These are phyloP conservation scores for Enteromius mattozi DNA, from an alignment of 2,797 vertebrate species.

Conservation along the genomic window DNA sequence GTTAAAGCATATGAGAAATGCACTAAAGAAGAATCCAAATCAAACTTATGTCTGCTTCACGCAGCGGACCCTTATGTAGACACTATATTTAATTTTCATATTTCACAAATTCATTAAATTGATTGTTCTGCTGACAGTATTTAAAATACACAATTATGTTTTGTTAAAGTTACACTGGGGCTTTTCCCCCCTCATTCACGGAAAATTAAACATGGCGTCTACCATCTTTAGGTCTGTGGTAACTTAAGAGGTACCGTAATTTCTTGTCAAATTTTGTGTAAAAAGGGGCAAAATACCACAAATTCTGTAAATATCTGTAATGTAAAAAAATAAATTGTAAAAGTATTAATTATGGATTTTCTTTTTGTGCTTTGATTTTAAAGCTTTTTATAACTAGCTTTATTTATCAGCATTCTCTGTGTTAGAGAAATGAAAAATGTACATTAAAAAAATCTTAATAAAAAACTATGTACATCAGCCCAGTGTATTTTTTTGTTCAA, in stretches of 20 bases:
- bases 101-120: not conserved
- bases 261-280: conserved; percentile 70
- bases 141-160: not conserved
- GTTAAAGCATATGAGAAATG: conserved; percentile 56
- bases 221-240: conserved; percentile 48
- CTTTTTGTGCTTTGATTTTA: conserved; percentile 72
- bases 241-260: conserved; percentile 71
- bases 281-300: conserved; percentile 65
- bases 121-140: no score
- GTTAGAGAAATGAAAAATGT: conserved; percentile 69
- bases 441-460: conserved; percentile 81
- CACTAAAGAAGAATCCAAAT: conserved; percentile 65
- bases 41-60: conserved; percentile 27
- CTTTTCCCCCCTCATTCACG: not conserved
- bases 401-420: conserved; percentile 88
- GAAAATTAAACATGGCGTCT: not conserved
- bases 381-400: conserved; percentile 81
- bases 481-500: not conserved
- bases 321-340: conserved; percentile 72
- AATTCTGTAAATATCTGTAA: conserved; percentile 73
- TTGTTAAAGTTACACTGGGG: not conserved
- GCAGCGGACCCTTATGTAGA: not conserved
- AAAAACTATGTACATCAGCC: conserved; percentile 69
- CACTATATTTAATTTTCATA: not conserved
- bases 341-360: conserved; percentile 82